Conservation (phyloP, 2,888 invertebrate genomes). For the Meiosimyza platycephala region DNA sequence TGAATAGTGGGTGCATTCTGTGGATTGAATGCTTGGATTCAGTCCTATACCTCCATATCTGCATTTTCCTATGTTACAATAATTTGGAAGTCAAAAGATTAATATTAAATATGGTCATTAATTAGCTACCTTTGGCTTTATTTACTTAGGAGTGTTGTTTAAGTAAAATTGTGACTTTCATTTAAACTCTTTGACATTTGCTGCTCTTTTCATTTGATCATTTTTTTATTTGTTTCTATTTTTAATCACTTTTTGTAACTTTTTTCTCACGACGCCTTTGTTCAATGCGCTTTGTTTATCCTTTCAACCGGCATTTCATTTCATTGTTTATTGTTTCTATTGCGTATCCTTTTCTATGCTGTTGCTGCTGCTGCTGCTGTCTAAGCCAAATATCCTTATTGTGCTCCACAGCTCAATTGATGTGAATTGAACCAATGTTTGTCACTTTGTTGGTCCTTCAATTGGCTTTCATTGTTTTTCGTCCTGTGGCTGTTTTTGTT, state of each 20-base stretch:
- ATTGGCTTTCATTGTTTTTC: slow-evolving; percentile 9
- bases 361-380: background rate
- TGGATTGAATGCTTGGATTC: background rate
- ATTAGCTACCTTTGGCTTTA: background rate
- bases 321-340: slow-evolving; percentile 19
- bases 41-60: background rate
- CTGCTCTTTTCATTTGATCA: background rate
- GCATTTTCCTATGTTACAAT: background rate
- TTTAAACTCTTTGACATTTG: slow-evolving; percentile 4
- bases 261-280: background rate
- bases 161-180: background rate
- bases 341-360: background rate
- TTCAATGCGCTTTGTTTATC: slow-evolving; percentile 1
- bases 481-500: slow-evolving; percentile 25
- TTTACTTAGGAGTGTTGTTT: background rate
- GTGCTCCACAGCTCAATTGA: background rate
- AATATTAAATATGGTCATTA: too few relatives aligned
- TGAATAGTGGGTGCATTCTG: background rate
- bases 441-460: slow-evolving; percentile 1
- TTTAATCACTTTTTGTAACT: slow-evolving; percentile 11
- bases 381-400: background rate
- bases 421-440: background rate
- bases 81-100: too few relatives aligned
- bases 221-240: background rate
- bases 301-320: background rate